phyloP scores from a whole-genome alignment of 2,113 vertebrate species.

The Onychostruthus taczanowskii region DNA sequence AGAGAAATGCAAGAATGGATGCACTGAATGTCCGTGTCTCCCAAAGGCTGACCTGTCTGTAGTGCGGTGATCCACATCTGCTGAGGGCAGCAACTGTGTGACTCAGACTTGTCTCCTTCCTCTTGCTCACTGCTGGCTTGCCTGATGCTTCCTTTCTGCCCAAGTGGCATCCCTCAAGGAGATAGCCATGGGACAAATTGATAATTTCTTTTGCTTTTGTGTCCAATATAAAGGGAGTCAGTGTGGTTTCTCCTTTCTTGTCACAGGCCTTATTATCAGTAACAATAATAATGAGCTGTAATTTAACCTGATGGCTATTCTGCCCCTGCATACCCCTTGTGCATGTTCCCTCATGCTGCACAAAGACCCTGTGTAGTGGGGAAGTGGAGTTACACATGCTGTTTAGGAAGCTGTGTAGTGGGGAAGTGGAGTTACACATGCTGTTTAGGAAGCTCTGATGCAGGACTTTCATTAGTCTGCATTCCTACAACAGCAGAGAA shows the following conservation, averaged over 20 bases:
- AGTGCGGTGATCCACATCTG: not conserved
- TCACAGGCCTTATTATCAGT: not conserved
- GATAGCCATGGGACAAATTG: conserved; percentile 19
- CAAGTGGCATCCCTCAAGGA: not conserved
- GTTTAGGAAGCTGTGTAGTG: not conserved
- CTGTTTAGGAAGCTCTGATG: not conserved
- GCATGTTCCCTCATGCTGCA: not conserved
- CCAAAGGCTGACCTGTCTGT: not conserved
- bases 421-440: not conserved
- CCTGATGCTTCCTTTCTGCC: not conserved
- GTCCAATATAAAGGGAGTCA: not conserved
- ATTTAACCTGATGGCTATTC: not conserved
- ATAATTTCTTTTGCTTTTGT: conserved; percentile 31
- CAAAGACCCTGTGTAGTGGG: not conserved
- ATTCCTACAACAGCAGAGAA: not conserved
- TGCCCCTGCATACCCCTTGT: not conserved
- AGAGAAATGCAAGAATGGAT: not conserved
- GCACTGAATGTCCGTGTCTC: not conserved
- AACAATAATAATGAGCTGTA: conserved; percentile 20
- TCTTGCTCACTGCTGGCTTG: not conserved
- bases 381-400: not conserved
- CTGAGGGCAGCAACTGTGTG: not conserved
- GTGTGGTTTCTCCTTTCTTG: not conserved
- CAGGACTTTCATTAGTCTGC: not conserved
- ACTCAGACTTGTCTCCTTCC: not conserved